These are phyloP conservation scores for Leptocoma aspasia DNA, from an alignment of 2,113 vertebrate species.

Conservation along the genomic window DNA sequence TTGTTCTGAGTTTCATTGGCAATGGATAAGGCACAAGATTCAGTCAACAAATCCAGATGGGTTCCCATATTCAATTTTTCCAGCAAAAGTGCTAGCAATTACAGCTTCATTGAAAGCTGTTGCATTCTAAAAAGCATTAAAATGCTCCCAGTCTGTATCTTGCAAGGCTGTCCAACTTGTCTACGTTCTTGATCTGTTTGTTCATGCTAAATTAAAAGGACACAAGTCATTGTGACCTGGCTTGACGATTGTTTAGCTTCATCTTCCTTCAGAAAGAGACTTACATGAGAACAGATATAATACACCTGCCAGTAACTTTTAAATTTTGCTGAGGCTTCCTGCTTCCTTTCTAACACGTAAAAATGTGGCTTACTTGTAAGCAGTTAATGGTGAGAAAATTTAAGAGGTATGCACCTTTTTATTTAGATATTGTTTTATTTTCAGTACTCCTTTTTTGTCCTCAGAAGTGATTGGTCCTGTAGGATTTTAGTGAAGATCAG, in stretches of 20 bases:
- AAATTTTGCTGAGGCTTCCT: background rate
- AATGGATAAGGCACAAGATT: background rate
- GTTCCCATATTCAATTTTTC: background rate
- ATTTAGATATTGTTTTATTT: background rate
- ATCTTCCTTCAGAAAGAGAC: background rate
- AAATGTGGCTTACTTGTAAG: constrained; percentile 4
- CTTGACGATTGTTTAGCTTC: background rate
- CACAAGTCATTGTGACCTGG: background rate
- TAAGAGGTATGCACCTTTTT: background rate
- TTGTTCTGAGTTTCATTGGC: background rate
- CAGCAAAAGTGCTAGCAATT: background rate
- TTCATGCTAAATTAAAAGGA: background rate
- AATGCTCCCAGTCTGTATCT: background rate
- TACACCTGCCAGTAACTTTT: background rate
- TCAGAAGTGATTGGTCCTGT: background rate
- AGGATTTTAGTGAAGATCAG: background rate
- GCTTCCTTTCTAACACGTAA: background rate
- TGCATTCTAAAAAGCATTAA: background rate
- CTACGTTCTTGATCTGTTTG: background rate
- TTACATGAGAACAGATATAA: background rate
- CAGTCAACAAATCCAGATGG: background rate
- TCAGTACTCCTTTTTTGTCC: background rate
- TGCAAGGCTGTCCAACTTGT: background rate
- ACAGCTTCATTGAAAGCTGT: background rate
- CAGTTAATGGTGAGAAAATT: background rate